phyloP scores from a whole-genome alignment of 2,888 invertebrate species.

The Xylocampa areola region DNA sequence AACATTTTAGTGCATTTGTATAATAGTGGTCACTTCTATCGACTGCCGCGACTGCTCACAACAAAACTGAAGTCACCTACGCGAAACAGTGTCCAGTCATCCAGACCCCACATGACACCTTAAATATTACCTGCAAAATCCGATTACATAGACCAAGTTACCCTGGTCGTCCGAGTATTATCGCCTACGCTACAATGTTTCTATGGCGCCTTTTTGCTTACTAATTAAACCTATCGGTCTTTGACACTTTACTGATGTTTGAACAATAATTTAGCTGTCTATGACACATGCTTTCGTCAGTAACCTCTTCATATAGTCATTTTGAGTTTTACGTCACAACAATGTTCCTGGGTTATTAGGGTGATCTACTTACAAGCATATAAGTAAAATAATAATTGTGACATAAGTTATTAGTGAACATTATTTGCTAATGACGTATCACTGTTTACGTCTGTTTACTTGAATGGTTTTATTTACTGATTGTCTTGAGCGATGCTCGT shows the following conservation, averaged over 20 bases:
- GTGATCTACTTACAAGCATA: too few species aligned
- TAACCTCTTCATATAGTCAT: constrained; percentile 41
- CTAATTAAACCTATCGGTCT: constrained; percentile 87
- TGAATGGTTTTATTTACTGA: constrained; percentile 73
- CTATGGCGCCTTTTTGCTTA: constrained; percentile 80
- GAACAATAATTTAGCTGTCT: constrained; percentile 71
- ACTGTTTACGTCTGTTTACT: constrained; percentile 70
- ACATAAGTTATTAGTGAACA: constrained; percentile 1
- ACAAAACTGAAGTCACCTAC: constrained; percentile 77
- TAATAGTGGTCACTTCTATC: constrained; percentile 62
- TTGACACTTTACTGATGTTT: constrained; percentile 79
- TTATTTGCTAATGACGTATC: constrained; percentile 62
- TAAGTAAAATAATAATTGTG: too few species aligned
- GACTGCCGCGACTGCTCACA: constrained; percentile 64
- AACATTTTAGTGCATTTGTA: constrained; percentile 45
- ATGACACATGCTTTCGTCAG: constrained; percentile 57
- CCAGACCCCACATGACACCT: constrained; percentile 62
- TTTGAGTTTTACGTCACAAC: constrained; percentile 3
- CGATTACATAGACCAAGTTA: constrained; percentile 60
- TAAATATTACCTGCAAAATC: constrained; percentile 52
- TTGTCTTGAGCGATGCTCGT: constrained; percentile 57
- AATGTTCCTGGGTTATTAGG: background rate
- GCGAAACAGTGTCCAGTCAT: constrained; percentile 63
- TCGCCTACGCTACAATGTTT: constrained; percentile 76
- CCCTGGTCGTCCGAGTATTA: constrained; percentile 65